Evolutionary conservation across 30 jellyfish, hydroid and myxozoan genomes (phyloP).

Genomic region (Aurelia sp.): DNA sequence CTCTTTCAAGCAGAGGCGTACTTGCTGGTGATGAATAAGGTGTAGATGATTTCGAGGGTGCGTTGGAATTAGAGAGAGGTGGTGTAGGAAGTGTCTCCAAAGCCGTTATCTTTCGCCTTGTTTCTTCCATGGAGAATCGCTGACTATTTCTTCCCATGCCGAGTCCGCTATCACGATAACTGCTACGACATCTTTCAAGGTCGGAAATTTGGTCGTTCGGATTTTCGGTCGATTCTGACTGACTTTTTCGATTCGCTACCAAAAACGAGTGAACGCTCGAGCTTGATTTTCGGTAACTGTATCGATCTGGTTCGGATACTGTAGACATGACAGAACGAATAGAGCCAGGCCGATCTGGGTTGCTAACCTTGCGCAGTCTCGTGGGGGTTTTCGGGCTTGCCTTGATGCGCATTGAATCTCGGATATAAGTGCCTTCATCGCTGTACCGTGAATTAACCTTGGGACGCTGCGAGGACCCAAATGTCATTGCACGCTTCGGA

Average conservation of each 20-base stretch:
- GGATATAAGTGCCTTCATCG: slow-evolving; percentile 59
- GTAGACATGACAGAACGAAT: slow-evolving; percentile 65
- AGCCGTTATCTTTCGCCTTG: slow-evolving; percentile 67
- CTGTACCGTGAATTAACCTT: slow-evolving; percentile 61
- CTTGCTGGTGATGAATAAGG: slow-evolving; percentile 71
- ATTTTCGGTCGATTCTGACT: slow-evolving; percentile 52
- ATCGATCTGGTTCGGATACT: slow-evolving; percentile 67
- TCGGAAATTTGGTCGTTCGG: slow-evolving; percentile 23
- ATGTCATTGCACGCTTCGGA: slow-evolving; percentile 59
- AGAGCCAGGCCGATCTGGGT: slow-evolving; percentile 74
- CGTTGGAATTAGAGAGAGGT: slow-evolving; percentile 15
- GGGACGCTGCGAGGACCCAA: slow-evolving; percentile 46
- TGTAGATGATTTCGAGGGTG: slow-evolving; percentile 46
- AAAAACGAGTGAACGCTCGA: slow-evolving; percentile 44
- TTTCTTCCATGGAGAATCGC: slow-evolving; percentile 61
- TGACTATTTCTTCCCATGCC: slow-evolving; percentile 73
- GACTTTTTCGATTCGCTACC: slow-evolving; percentile 58
- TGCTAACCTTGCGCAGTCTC: slow-evolving; percentile 42
- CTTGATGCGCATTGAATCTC: slow-evolving; percentile 47
- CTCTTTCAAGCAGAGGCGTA: slow-evolving; percentile 58
- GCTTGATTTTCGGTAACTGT: slow-evolving; percentile 47
- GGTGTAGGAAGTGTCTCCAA: slow-evolving; percentile 40
- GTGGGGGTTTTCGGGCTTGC: slow-evolving; percentile 24
- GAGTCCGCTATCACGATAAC: slow-evolving; percentile 68
- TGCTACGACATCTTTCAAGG: slow-evolving; percentile 32